phyloP scores from a whole-genome alignment of 2,113 vertebrate genomes.

The Sinocyclocheilus anshuiensis region DNA sequence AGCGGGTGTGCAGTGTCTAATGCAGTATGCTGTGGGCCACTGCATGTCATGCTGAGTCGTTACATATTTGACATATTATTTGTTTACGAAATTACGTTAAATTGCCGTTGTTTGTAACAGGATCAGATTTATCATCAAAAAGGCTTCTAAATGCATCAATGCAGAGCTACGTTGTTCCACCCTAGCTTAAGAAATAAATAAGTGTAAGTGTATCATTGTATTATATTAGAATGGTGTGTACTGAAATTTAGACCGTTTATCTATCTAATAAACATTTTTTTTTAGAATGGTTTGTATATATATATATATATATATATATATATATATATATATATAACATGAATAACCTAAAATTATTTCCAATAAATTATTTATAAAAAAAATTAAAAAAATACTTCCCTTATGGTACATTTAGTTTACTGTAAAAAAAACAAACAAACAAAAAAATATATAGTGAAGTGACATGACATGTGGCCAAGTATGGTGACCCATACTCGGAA shows the following conservation, averaged over 20 bases:
- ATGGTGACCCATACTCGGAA: too few species aligned
- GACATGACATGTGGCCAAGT: too few species aligned
- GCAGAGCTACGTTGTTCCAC: not conserved
- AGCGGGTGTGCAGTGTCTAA: not conserved
- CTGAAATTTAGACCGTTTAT: not conserved
- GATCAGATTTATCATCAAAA: not conserved
- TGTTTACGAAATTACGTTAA: not conserved
- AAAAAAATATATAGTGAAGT: too few species aligned
- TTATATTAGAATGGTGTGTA: not conserved
- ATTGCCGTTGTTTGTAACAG: not conserved
- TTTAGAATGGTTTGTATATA: too few species aligned
- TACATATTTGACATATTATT: not conserved
- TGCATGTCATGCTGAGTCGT: constrained; percentile 10
- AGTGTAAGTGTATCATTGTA: not conserved
- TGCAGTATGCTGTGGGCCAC: not conserved
- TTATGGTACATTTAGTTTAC: too few species aligned
- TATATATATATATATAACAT: too few species aligned
- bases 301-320: too few species aligned
- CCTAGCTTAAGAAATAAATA: not conserved
- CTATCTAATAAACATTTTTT: not conserved
- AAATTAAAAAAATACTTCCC: too few species aligned
- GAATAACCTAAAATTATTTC: too few species aligned
- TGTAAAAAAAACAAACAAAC: too few species aligned
- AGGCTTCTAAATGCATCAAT: not conserved
- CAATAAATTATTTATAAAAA: too few species aligned